These are phyloP conservation scores for Toxostoma redivivum DNA, from an alignment of 2,113 vertebrate species.

Conservation along the genomic window DNA sequence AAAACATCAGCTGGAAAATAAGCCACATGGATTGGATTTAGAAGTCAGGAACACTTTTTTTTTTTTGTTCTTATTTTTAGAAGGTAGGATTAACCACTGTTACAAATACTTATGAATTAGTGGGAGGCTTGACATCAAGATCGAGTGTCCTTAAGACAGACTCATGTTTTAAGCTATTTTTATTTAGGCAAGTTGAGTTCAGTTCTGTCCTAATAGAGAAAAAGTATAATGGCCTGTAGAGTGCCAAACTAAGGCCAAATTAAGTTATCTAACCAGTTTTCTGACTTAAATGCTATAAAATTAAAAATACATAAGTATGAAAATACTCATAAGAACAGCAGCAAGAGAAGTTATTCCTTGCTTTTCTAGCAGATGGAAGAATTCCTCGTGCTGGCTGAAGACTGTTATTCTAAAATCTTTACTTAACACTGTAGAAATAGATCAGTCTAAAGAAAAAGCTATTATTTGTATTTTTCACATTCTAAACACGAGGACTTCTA, in stretches of 20 bases:
- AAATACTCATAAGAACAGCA: not conserved
- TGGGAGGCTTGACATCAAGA: not conserved
- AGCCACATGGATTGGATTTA: not conserved
- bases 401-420: not conserved
- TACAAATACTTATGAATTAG: not conserved
- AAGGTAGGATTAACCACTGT: not conserved
- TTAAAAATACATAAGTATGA: not conserved
- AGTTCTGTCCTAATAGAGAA: not conserved
- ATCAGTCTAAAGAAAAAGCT: not conserved
- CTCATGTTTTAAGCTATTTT: not conserved
- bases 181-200: not conserved
- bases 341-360: not conserved
- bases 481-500: not conserved
- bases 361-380: not conserved
- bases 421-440: not conserved
- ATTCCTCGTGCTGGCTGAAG: not conserved
- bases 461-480: not conserved
- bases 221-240: not conserved
- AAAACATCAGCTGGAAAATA: not conserved
- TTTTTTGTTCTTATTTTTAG: not conserved
- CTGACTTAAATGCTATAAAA: not conserved
- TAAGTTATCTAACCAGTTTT: not conserved
- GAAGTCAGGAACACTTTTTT: not conserved
- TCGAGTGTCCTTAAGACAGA: not conserved
- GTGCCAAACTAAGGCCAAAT: not conserved